A percentile compares a stretch with the other conserved stretches of the same genome.
These are phyloP conservation scores for Aricia artaxerxes DNA, from an alignment of 2,888 invertebrate genomes.

Conservation along the genomic window DNA sequence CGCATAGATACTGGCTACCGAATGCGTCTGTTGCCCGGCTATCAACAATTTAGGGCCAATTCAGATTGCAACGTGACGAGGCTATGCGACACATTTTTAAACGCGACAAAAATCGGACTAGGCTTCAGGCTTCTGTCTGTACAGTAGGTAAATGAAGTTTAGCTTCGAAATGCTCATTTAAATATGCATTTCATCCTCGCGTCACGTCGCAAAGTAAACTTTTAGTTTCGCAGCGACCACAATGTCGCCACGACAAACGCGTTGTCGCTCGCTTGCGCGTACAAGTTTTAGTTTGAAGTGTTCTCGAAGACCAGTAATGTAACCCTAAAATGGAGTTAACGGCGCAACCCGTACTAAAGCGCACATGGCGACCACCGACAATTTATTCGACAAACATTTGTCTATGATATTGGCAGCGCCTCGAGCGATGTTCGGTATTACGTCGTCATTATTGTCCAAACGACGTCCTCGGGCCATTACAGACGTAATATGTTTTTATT, in stretches of 20 bases:
- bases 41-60: too few species aligned
- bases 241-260: background rate
- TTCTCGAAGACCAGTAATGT: background rate
- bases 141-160: background rate
- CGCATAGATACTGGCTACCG: background rate
- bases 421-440: constrained; percentile 7
- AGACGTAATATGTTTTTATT: constrained; percentile 9
- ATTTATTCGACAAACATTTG: constrained; percentile 9
- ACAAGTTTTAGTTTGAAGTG: background rate
- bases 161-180: background rate
- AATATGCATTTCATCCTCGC: background rate
- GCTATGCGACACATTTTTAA: too few species aligned
- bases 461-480: background rate
- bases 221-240: background rate
- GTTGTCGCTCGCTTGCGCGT: background rate
- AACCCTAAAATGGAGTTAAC: background rate
- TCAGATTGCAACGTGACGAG: too few species aligned
- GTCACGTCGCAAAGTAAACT: background rate
- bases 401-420: constrained; percentile 19
- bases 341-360: background rate
- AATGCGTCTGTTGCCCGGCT: background rate
- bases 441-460: constrained; percentile 11
- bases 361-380: constrained; percentile 19
- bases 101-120: too few species aligned
- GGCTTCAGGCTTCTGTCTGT: too few species aligned